Evolutionary conservation across 1,140 invertebrate genomes (phyloP), one percentile per base, ranked within the genome.

Genomic region (Cotesia glomerata): DNA sequence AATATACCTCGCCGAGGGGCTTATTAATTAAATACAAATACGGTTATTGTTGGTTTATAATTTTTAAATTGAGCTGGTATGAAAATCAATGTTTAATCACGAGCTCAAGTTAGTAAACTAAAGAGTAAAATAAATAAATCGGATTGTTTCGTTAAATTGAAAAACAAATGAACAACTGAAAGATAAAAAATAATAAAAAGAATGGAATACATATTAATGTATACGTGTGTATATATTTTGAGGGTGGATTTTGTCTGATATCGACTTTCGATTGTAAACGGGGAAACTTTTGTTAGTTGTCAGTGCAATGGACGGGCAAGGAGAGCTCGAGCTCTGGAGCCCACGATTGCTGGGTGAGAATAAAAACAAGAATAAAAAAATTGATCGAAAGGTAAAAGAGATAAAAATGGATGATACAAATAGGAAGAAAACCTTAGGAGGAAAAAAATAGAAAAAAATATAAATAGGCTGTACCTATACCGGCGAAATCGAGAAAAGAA

Each of bases 241-340:
- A n/a, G 11, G 8, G 62, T 13, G 34, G n/a, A n/a, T 45, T 64
- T 49, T n/a, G 62, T 49, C 34, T 64, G 62, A 64, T 64, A 64
- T 64, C 62, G 62, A 64, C 62, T 64, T 64, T 64, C 62, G 39
- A 64, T 64, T 64, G 62, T 64, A 14, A 62, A 36, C 14, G 62
- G 45, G 36, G 18, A 64, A 64, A 64, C 62, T 64, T 64, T 64
- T 64, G 62, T 64, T 64, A 14, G 14, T 13, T 9, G 34, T 13
- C 13, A 45, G 62, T 64, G 62, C 35, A 5, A 11, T 64, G 39
- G 62, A 49, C 35, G 14, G 62, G 62, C 11, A 49, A 49, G 35
- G 18, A 49, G 39, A 45, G 34, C 26, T 26, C 11, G 39, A 45
- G 34, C 26, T 26, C 11, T 49, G 14, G 11, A 49, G 49, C 13